Conservation (phyloP, 1,140 invertebrate species). For the Brachionus sp. region DNA sequence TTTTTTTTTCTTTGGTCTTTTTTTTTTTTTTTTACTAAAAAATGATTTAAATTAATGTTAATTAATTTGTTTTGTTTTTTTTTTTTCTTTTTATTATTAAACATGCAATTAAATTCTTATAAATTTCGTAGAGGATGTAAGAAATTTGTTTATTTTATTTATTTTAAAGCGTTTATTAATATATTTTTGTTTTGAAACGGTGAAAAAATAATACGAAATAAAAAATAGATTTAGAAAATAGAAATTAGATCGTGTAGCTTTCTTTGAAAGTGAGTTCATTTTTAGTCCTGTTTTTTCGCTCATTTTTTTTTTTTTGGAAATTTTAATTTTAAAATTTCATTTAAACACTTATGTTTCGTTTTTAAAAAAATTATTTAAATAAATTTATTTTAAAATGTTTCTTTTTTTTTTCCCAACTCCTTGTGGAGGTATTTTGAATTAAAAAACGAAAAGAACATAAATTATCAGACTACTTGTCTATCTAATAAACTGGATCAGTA, state of each 20-base stretch:
- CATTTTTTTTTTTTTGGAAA: no score
- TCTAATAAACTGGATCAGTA: no score
- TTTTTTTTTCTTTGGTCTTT: no score
- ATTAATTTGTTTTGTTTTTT: background rate
- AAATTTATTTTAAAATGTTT: background rate
- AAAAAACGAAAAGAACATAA: no score
- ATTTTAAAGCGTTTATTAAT: background rate
- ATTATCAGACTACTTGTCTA: no score
- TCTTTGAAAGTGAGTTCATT: background rate
- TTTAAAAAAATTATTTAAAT: background rate
- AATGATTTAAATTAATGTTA: background rate
- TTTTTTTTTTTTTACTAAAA: background rate
- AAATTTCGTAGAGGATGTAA: background rate
- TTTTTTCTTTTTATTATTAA: background rate
- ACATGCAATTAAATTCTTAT: background rate
- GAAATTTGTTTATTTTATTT: slow-evolving; percentile 1
- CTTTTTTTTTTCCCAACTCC: no score
- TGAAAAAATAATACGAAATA: background rate
- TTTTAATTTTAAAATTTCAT: background rate
- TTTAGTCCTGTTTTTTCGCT: background rate
- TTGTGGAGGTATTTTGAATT: no score
- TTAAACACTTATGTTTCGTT: background rate
- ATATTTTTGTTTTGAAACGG: background rate
- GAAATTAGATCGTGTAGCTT: background rate
- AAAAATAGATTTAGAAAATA: background rate